These are phyloP conservation scores for Eristalinus aeneus DNA, from an alignment of 2,888 invertebrate genomes.

Conservation along the genomic window DNA sequence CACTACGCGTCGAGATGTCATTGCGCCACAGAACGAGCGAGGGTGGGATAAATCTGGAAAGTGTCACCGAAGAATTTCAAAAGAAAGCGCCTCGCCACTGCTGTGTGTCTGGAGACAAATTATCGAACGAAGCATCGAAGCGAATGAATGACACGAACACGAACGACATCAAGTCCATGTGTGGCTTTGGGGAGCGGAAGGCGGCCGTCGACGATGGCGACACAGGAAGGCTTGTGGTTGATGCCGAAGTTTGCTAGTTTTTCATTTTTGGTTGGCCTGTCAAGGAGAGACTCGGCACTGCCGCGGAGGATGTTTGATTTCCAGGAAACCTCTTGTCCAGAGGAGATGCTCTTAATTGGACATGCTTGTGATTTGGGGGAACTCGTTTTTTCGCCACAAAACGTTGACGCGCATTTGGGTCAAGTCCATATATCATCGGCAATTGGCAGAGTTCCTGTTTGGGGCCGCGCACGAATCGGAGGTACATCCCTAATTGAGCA, in stretches of 20 bases:
- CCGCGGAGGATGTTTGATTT: neutral
- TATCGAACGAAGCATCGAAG: constrained; percentile 65
- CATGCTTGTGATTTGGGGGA: constrained; percentile 19
- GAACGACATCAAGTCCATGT: constrained; percentile 57
- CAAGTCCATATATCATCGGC: constrained; percentile 1
- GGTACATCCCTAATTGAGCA: neutral
- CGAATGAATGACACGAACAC: constrained; percentile 65
- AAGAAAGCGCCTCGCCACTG: constrained; percentile 50
- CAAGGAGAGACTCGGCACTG: neutral
- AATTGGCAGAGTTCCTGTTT: neutral
- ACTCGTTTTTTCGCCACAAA: neutral
- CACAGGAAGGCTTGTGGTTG: neutral
- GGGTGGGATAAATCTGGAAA: constrained; percentile 45
- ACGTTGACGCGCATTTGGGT: neutral
- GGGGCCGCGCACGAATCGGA: neutral
- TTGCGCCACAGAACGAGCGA: neutral
- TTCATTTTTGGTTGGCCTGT: neutral
- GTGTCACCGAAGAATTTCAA: constrained; percentile 62
- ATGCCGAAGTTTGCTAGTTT: neutral
- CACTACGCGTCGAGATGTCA: constrained; percentile 60
- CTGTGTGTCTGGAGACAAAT: constrained; percentile 56
- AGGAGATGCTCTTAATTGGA: neutral
- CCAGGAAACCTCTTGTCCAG: neutral
- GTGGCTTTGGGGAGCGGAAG: constrained; percentile 37
- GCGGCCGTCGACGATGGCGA: neutral